phyloP scores from a whole-genome alignment of 2,888 invertebrate species.

The Linnaemya tessellans region DNA sequence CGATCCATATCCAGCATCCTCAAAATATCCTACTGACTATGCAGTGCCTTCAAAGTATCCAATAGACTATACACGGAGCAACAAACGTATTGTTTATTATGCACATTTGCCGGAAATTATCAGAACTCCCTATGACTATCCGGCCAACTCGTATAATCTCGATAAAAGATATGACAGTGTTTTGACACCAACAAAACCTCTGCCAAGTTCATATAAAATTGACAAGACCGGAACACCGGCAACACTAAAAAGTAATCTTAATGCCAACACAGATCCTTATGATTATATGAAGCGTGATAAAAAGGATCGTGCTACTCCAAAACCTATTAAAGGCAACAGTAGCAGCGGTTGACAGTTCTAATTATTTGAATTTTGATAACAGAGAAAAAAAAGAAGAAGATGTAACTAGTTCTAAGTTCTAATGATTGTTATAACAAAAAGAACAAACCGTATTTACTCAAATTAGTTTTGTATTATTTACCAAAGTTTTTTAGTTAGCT shows the following conservation, averaged over 20 bases:
- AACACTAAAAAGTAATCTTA: conserved; percentile 61
- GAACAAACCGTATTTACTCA: conserved; percentile 68
- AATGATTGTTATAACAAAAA: conserved; percentile 30
- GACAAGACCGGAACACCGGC: conserved; percentile 70
- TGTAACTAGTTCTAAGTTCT: conserved; percentile 47
- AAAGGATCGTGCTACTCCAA: conserved; percentile 76
- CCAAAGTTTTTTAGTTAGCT: conserved; percentile 63
- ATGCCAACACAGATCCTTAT: conserved; percentile 72
- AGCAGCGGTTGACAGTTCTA: conserved; percentile 63
- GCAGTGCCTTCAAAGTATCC: conserved; percentile 55
- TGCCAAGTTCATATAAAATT: conserved; percentile 71
- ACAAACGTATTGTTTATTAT: conserved; percentile 87
- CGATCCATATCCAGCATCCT: conserved; percentile 61
- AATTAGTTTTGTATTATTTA: conserved; percentile 64
- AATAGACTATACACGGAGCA: conserved; percentile 70
- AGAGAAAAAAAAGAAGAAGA: neutral
- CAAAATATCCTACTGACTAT: conserved; percentile 74
- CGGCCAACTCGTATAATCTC: conserved; percentile 78
- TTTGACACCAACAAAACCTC: conserved; percentile 57
- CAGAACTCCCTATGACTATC: conserved; percentile 83
- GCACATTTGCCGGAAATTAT: conserved; percentile 89
- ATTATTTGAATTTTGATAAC: neutral
- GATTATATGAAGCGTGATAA: conserved; percentile 78
- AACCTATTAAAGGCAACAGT: conserved; percentile 69
- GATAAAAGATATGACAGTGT: conserved; percentile 77